A percentile compares a stretch with the other conserved stretches of the same genome.
These are phyloP conservation scores for Myotis planiceps DNA, from an alignment of 2,797 vertebrate genomes.

Conservation along the genomic window DNA sequence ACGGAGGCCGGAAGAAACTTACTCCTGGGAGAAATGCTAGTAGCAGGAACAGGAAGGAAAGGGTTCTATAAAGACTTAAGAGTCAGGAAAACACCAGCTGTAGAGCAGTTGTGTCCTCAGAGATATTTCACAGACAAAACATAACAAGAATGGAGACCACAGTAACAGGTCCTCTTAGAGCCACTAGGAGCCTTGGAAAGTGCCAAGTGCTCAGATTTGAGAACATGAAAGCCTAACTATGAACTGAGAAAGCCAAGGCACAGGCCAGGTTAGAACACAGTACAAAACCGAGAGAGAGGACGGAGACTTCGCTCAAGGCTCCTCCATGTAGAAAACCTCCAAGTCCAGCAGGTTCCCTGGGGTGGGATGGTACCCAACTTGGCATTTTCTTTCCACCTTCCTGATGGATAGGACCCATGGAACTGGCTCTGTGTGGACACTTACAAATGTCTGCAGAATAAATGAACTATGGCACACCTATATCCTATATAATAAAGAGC, in stretches of 20 bases:
- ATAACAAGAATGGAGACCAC: background rate
- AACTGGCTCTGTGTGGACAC: background rate
- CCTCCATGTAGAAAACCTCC: background rate
- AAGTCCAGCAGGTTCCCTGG: background rate
- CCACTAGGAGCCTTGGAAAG: background rate
- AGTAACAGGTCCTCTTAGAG: background rate
- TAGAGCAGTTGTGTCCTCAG: background rate
- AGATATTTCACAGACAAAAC: constrained; percentile 21
- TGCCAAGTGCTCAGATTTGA: background rate
- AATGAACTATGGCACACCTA: background rate
- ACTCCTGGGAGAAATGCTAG: background rate
- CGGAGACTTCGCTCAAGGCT: background rate
- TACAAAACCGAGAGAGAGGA: background rate
- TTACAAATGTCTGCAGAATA: background rate
- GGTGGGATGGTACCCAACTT: background rate
- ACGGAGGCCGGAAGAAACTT: background rate
- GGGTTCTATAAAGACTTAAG: background rate
- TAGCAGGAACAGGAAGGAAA: background rate
- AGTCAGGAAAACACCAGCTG: background rate
- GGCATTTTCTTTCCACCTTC: background rate
- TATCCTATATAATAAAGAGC: no score
- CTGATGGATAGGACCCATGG: background rate
- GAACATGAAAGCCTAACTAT: background rate
- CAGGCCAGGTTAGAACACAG: background rate
- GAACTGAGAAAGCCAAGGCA: background rate